These are phyloP conservation scores for Nemotelus nigrinus DNA, from an alignment of 2,888 invertebrate species.

Conservation along the genomic window DNA sequence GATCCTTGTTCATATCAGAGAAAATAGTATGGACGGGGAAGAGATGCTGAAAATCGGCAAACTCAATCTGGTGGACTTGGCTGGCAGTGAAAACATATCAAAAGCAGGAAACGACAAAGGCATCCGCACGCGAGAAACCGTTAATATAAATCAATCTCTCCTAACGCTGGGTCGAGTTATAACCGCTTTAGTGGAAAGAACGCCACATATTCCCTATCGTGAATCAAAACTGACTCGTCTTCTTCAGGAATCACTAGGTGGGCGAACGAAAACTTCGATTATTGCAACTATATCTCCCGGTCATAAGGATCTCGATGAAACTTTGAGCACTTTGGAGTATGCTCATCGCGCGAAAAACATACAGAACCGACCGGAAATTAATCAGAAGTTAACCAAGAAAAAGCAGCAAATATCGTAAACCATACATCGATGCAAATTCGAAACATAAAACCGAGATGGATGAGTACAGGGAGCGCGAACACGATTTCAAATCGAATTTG, in stretches of 20 bases:
- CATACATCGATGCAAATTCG: neutral
- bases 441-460: neutral
- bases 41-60: constrained; percentile 95
- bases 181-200: constrained; percentile 90
- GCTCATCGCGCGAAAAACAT: constrained; percentile 95
- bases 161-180: constrained; percentile 95
- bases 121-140: constrained; percentile 87
- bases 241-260: constrained; percentile 95
- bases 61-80: constrained; percentile 96
- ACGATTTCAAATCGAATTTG: neutral
- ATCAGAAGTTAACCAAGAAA: constrained; percentile 87
- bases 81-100: constrained; percentile 97
- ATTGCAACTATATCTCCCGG: constrained; percentile 96
- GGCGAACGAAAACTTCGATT: constrained; percentile 95
- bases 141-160: constrained; percentile 95
- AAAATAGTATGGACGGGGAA: constrained; percentile 88
- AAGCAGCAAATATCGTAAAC: constrained; percentile 57
- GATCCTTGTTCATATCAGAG: constrained; percentile 91
- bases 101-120: constrained; percentile 94
- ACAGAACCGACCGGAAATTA: constrained; percentile 88
- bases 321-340: constrained; percentile 94
- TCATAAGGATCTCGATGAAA: constrained; percentile 88
- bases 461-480: neutral
- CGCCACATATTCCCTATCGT: constrained; percentile 94
- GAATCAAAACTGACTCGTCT: constrained; percentile 96